phyloP scores from a whole-genome alignment of 2,888 invertebrate species.

The Uloborus plumipes region DNA sequence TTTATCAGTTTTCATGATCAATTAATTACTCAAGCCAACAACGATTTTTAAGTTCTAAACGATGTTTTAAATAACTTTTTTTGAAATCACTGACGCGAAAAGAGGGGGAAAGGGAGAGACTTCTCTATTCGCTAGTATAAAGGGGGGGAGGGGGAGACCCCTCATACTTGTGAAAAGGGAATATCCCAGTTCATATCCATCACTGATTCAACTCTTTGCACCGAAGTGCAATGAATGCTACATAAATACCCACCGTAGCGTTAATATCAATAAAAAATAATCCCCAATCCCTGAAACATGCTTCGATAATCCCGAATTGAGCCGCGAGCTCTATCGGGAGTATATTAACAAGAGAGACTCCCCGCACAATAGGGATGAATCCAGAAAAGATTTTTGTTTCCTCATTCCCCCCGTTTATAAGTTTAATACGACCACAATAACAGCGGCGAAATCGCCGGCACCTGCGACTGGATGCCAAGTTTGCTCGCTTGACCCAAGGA shows the following conservation, averaged over 20 bases:
- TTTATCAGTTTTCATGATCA: too few species aligned
- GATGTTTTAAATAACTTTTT: too few species aligned
- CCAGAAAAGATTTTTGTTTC: slow-evolving; percentile 37
- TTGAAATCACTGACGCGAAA: too few species aligned
- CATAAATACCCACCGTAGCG: slow-evolving; percentile 1
- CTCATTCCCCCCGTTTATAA: slow-evolving; percentile 16
- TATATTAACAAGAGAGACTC: slow-evolving; percentile 15
- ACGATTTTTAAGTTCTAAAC: too few species aligned
- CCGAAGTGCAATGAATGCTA: slow-evolving; percentile 43
- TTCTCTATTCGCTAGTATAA: too few species aligned
- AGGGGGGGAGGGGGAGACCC: too few species aligned
- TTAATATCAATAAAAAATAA: slow-evolving; percentile 9
- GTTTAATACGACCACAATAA: slow-evolving; percentile 60
- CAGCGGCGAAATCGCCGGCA: slow-evolving; percentile 39
- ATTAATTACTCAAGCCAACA: too few species aligned
- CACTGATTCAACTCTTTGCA: slow-evolving; percentile 6
- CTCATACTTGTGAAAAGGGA: too few species aligned
- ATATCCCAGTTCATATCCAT: neutral
- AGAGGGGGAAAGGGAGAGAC: too few species aligned
- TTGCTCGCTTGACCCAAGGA: neutral
- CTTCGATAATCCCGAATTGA: slow-evolving; percentile 37
- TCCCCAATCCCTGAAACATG: slow-evolving; percentile 15
- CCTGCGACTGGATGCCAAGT: slow-evolving; percentile 29
- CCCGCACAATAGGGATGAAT: too few species aligned
- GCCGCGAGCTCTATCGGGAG: slow-evolving; percentile 16